Evolutionary conservation across 2,113 vertebrate species (phyloP).

Genomic region (Ondatra zibethicus): DNA sequence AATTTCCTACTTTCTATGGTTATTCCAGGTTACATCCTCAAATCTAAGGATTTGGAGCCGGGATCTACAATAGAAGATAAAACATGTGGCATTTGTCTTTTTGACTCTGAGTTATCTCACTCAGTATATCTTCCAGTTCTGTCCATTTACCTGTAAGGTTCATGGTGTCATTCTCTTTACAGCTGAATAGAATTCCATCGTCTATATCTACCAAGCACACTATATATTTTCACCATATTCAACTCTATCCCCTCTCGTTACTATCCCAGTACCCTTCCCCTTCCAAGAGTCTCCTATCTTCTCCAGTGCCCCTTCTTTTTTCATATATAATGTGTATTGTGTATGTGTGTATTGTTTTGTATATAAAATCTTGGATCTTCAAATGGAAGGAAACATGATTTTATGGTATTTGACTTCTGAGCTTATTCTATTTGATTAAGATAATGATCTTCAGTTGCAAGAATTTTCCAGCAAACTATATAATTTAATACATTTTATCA

Average conservation of each 20-base stretch:
- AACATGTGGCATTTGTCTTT: neutral
- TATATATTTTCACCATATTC: neutral
- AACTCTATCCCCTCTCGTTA: neutral
- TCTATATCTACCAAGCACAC: neutral
- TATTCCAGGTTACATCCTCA: neutral
- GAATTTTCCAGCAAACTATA: neutral
- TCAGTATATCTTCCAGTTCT: neutral
- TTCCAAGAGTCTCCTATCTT: neutral
- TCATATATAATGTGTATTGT: neutral
- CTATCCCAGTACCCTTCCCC: neutral
- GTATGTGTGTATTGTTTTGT: neutral
- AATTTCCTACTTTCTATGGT: neutral
- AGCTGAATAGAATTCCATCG: neutral
- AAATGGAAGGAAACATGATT: neutral
- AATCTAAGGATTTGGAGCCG: neutral
- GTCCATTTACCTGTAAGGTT: neutral
- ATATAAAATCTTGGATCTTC: neutral
- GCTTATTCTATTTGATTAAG: neutral
- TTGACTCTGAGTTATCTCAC: neutral
- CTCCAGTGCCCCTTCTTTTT: neutral
- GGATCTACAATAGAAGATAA: neutral
- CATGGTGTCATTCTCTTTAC: neutral
- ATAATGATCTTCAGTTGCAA: neutral
- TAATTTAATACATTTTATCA: neutral
- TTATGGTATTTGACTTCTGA: neutral